phyloP scores from a whole-genome alignment of 2,797 vertebrate genomes.

The Pseudochaenichthys georgianus region DNA sequence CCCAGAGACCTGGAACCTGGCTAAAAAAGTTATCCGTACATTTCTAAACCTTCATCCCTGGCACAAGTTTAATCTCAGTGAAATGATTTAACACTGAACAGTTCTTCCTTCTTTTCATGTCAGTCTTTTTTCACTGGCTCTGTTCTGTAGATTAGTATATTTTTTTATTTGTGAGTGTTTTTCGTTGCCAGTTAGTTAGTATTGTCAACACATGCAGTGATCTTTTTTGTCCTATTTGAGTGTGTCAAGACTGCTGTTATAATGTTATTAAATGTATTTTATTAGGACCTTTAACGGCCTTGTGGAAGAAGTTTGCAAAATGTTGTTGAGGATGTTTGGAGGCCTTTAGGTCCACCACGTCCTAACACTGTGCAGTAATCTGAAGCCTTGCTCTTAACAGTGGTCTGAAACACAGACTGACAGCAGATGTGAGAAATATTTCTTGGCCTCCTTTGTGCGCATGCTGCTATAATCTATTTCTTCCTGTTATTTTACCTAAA shows the following conservation, averaged over 20 bases:
- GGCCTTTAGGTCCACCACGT: not conserved
- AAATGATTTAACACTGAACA: not conserved
- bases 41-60: not conserved
- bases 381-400: not conserved
- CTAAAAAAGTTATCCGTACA: not conserved
- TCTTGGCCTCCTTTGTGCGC: not conserved
- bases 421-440: constrained; percentile 32
- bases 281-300: not conserved
- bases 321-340: not conserved
- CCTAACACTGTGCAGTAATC: not conserved
- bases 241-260: not conserved
- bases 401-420: not conserved
- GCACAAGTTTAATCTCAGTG: not conserved
- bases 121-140: not conserved
- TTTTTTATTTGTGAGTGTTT: not conserved
- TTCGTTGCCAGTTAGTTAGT: too few relatives aligned
- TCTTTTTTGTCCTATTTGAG: not conserved
- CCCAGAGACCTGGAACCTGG: too few relatives aligned
- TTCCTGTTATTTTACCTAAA: not conserved
- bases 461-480: not conserved
- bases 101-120: not conserved
- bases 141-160: too few relatives aligned
- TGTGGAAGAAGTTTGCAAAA: not conserved
- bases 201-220: too few relatives aligned
- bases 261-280: not conserved